Conservation (phyloP, 2,888 invertebrate species). For the Cepaea hortensis region DNA sequence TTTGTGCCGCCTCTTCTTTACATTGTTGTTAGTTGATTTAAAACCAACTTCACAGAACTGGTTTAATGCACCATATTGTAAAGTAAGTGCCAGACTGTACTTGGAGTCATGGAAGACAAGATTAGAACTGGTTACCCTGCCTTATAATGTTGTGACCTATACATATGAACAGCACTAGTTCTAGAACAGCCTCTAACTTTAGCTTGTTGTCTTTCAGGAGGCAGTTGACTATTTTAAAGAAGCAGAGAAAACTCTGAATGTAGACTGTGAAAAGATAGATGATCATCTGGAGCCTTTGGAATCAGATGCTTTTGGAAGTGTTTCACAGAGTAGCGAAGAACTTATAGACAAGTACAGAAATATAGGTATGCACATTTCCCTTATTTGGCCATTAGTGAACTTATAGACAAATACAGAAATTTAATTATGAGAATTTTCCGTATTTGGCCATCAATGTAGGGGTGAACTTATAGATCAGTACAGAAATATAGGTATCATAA, state of each 20-base stretch:
- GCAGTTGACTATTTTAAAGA: conserved; percentile 82
- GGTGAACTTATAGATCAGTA: conserved; percentile 83
- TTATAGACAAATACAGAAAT: conserved; percentile 84
- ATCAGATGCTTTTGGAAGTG: conserved; percentile 86
- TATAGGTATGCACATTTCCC: conserved; percentile 78
- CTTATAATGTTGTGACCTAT: no score
- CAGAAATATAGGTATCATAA: conserved; percentile 81
- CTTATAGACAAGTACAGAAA: conserved; percentile 83
- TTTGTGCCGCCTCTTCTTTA: no score
- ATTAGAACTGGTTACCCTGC: no score
- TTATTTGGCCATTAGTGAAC: conserved; percentile 75
- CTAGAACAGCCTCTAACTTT: background rate
- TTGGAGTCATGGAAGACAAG: no score
- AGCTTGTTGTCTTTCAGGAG: conserved; percentile 77
- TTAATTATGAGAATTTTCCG: conserved; percentile 78
- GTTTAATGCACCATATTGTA: no score
- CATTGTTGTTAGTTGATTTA: no score
- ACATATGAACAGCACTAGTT: no score
- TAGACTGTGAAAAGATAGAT: conserved; percentile 82
- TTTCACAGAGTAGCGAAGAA: conserved; percentile 82
- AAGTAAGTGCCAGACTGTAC: no score
- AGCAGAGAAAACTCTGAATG: conserved; percentile 59
- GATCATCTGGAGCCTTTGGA: conserved; percentile 90
- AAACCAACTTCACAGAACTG: no score
- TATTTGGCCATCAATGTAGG: conserved; percentile 74